Percentiles rank a stretch among this genome's conserved stretches.
Conservation (phyloP, 1,140 invertebrate genomes). For the Steinernema feltiae region DNA sequence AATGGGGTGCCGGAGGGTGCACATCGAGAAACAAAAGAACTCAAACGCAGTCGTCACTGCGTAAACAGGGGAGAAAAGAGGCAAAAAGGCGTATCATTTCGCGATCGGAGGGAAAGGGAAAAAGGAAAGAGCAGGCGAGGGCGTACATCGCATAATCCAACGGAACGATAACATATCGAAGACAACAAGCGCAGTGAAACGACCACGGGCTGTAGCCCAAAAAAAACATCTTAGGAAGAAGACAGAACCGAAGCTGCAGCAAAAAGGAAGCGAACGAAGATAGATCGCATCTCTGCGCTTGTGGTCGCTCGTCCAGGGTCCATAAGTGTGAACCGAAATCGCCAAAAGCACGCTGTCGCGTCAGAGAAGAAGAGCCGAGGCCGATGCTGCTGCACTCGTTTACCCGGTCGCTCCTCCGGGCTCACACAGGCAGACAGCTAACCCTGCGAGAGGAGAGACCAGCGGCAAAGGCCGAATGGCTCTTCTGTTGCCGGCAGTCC, state of each 20-base stretch:
- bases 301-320: background rate
- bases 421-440: background rate
- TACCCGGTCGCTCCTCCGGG: background rate
- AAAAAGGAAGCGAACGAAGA: background rate
- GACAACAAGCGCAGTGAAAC: background rate
- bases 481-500: background rate
- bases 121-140: background rate
- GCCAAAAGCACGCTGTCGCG: background rate
- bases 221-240: background rate
- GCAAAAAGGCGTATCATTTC: constrained; percentile 12
- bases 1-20: background rate
- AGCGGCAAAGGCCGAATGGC: background rate
- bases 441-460: background rate
- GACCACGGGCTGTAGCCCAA: background rate
- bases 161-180: constrained; percentile 6
- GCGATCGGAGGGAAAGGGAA: background rate
- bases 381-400: background rate
- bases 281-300: background rate
- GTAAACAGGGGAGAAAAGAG: constrained; percentile 9
- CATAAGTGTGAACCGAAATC: background rate
- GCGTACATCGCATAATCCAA: constrained; percentile 4
- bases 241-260: background rate
- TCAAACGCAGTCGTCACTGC: background rate
- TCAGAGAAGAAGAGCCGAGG: background rate
- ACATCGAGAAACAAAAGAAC: constrained; percentile 5